Evolutionary conservation across 2,888 invertebrate genomes (phyloP).

Genomic region (Anaspis maculata): DNA sequence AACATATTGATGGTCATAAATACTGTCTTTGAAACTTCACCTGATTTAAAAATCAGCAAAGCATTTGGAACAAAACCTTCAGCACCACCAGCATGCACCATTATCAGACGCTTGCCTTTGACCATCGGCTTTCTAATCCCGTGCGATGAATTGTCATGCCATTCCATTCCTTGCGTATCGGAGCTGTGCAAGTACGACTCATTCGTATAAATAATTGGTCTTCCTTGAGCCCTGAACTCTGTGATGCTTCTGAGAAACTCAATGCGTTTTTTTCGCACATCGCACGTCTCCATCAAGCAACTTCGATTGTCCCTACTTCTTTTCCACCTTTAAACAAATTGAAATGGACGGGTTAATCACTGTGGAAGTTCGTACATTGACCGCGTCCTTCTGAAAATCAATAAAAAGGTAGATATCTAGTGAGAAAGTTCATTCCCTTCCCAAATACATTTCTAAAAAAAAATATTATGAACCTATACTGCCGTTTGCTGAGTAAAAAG

Average conservation of each 20-base stretch:
- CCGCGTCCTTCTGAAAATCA: no score
- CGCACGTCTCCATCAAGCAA: not conserved
- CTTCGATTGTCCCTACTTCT: not conserved
- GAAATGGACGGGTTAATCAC: not conserved
- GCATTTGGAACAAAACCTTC: conserved; percentile 5
- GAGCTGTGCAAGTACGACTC: conserved; percentile 14
- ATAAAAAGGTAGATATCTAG: no score
- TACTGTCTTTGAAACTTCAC: no score
- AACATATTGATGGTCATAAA: no score
- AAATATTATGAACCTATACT: no score
- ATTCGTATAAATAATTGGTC: conserved; percentile 16
- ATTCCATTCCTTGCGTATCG: conserved; percentile 2
- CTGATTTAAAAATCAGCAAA: conserved; percentile 6
- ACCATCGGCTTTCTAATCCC: not conserved
- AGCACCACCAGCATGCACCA: conserved; percentile 1
- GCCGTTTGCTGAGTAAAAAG: no score
- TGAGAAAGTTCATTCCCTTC: no score
- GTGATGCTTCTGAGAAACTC: not conserved
- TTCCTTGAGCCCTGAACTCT: conserved; percentile 7
- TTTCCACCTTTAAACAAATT: not conserved
- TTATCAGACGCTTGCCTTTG: not conserved
- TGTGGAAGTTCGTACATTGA: not conserved
- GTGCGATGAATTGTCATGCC: not conserved
- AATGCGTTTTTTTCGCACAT: not conserved
- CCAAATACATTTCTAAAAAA: no score